Conservation (phyloP, 2,888 invertebrate species). For the Didymodactylos carnosus region DNA sequence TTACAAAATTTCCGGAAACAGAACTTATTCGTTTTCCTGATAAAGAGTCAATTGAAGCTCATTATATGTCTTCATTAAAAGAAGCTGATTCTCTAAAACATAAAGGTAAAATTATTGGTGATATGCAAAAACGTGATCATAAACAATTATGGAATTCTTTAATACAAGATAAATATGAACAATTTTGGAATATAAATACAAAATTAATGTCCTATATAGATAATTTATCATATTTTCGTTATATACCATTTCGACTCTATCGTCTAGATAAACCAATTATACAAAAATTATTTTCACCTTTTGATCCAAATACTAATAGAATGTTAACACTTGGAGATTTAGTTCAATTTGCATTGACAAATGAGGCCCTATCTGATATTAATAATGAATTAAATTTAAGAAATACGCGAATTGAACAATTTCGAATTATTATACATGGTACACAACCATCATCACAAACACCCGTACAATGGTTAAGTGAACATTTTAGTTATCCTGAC, state of each 20-base stretch:
- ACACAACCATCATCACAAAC: conserved; percentile 65
- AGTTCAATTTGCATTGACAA: conserved; percentile 30
- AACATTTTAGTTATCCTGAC: conserved; percentile 90
- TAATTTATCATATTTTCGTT: conserved; percentile 57
- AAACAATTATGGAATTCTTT: conserved; percentile 83
- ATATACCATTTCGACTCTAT: conserved; percentile 62
- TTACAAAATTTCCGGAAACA: conserved; percentile 67
- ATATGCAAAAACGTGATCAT: conserved; percentile 63
- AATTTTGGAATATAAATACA: conserved; percentile 91
- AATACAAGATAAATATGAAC: conserved; percentile 80
- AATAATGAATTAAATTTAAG: not conserved
- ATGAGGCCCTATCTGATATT: conserved; percentile 32
- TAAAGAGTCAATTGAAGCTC: conserved; percentile 61
- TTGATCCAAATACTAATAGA: conserved; percentile 44
- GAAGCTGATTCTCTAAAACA: conserved; percentile 97
- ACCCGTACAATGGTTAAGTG: conserved; percentile 85
- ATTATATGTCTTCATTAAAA: conserved; percentile 82
- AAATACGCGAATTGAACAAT: not conserved
- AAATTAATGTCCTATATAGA: conserved; percentile 67
- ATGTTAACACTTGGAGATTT: conserved; percentile 52
- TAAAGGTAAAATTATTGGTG: conserved; percentile 44
- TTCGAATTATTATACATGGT: conserved; percentile 46
- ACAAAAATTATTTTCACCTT: conserved; percentile 56
- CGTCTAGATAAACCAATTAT: conserved; percentile 45
- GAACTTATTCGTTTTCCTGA: conserved; percentile 64